A percentile compares a stretch with the other conserved stretches of the same genome.
These are phyloP conservation scores for Dicrurus megarhynchus DNA, from an alignment of 2,113 vertebrate genomes.

Conservation along the genomic window DNA sequence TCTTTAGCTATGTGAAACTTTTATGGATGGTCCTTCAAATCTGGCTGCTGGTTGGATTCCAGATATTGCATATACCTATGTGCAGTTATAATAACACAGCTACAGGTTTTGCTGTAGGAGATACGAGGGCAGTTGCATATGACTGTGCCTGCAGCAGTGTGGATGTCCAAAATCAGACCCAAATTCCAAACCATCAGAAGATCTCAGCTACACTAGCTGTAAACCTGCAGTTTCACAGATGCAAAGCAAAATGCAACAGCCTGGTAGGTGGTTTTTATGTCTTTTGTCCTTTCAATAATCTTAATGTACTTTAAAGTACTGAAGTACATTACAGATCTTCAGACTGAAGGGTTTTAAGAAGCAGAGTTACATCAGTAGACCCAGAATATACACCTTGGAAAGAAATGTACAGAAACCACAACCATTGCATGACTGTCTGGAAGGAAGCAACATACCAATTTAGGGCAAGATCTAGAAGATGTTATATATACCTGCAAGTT, in stretches of 20 bases:
- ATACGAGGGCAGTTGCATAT: background rate
- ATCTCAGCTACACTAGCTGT: background rate
- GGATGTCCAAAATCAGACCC: background rate
- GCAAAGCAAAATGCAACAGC: background rate
- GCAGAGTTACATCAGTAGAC: background rate
- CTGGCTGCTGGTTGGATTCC: slow-evolving; percentile 37
- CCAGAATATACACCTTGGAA: background rate
- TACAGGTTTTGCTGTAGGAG: background rate
- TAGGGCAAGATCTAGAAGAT: background rate
- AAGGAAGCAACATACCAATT: background rate
- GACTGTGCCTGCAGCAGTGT: background rate
- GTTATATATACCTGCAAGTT: background rate
- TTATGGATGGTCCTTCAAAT: slow-evolving; percentile 45
- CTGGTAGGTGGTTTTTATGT: background rate
- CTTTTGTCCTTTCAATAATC: background rate
- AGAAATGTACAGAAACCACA: background rate
- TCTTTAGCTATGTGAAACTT: slow-evolving; percentile 52
- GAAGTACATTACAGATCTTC: background rate
- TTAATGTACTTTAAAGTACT: background rate
- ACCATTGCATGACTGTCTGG: background rate
- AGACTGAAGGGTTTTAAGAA: background rate
- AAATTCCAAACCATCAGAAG: background rate
- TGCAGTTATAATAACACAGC: slow-evolving; percentile 9
- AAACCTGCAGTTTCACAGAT: background rate
- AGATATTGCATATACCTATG: slow-evolving; percentile 7